Evolutionary conservation across 2,888 invertebrate genomes (phyloP), one percentile per base, ranked within the genome.

Genomic region (Corbicula japonica): DNA sequence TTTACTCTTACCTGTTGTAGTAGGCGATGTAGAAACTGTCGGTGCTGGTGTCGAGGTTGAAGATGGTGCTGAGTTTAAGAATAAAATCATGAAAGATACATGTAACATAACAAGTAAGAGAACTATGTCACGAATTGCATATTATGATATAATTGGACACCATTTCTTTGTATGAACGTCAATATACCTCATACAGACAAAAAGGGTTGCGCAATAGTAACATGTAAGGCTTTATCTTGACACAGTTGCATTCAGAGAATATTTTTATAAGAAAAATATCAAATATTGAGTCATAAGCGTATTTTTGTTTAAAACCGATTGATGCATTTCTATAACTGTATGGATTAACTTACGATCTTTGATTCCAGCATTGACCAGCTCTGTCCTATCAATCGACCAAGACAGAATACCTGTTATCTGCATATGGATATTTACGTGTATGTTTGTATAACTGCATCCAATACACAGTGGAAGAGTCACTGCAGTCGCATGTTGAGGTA

Each of bases 331-430:
- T n/a, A n/a, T n/a, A n/a, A n/a, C n/a, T n/a, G n/a, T 21, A 34
- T 8, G 2, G n/a, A 10, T 32, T 18, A 32, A 65, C 74, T 66
- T 35, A 82, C 82, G 62, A 46, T 35, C 35, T 35, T 68, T 69
- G 10, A 82, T 61, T 32, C 78, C 75, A 23, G 77, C 83, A 38
- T 82, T 77, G 1, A 84, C 80, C 2, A 86, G 72, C 35, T 82
- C 82, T 15, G 77, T 83, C 44, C 87, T 72, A 52, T 81, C 84
- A n/a, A 85, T 61, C 34, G 82, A 71, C 75, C 81, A 83, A 15
- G 82, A 68, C 21, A 77, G 70, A 12, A 87, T 60, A 23, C 74
- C 81, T 35, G 68, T 75, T 18, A 87, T 61, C 30, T 65, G 75
- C 76, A 84, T 82, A 52, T 70, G 61, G 12, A 77, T 41, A 30